Conservation (phyloP, 2,113 vertebrate genomes). For the Ceyx margarethae region DNA sequence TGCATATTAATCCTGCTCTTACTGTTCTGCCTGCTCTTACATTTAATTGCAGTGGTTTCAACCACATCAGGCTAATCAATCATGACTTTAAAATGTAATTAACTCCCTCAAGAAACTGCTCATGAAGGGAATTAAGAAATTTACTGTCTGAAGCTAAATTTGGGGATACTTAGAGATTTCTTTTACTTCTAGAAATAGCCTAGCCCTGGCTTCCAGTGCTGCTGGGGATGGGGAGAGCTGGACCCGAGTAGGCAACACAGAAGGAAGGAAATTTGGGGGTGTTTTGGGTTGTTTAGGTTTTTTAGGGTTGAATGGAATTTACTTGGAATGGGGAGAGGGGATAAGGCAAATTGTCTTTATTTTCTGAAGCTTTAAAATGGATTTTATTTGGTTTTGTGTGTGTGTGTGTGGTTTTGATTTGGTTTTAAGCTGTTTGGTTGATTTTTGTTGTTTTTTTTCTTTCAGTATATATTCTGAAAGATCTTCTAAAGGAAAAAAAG, state of each 20-base stretch:
- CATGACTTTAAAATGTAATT: conserved; percentile 59
- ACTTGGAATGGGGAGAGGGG: fast-evolving
- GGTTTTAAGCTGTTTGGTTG: too few species aligned
- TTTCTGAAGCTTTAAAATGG: background rate
- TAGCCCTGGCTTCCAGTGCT: background rate
- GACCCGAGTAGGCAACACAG: background rate
- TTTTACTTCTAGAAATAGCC: background rate
- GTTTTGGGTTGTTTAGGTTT: too few species aligned
- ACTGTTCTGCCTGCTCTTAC: conserved; percentile 13
- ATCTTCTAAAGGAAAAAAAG: background rate
- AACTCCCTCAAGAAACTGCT: conserved; percentile 33
- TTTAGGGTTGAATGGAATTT: background rate
- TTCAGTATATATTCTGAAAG: background rate
- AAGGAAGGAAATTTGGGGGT: background rate
- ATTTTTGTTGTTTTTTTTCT: too few species aligned
- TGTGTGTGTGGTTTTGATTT: too few species aligned
- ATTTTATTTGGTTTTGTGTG: background rate
- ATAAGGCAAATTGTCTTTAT: background rate
- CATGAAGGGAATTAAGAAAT: conserved; percentile 44
- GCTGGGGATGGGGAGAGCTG: background rate
- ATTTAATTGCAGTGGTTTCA: conserved; percentile 50
- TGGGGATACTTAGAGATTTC: background rate
- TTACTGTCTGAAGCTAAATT: conserved; percentile 27
- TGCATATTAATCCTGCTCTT: conserved; percentile 41
- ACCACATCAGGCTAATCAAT: conserved; percentile 52